Percentiles rank a stretch among this genome's conserved stretches.
Conservation (phyloP, 2,113 vertebrate genomes). For the Bombycilla garrulus region DNA sequence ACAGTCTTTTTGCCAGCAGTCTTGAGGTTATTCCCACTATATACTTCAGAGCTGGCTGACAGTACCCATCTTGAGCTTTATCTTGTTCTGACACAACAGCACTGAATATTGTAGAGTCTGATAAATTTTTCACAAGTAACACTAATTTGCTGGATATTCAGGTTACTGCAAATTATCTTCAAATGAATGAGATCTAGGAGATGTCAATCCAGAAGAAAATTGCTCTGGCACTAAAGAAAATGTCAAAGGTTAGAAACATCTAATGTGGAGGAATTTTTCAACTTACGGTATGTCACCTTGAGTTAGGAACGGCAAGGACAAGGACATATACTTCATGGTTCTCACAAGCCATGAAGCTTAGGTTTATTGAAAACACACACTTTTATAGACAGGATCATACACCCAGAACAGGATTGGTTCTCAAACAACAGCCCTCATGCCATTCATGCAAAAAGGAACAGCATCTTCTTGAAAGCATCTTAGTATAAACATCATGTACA, state of each 20-base stretch:
- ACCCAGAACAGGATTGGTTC: too few relatives aligned
- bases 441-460: too few relatives aligned
- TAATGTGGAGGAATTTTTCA: background rate
- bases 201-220: background rate
- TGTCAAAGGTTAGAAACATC: background rate
- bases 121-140: background rate
- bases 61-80: background rate
- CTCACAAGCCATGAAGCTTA: too few relatives aligned
- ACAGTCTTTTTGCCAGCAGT: background rate
- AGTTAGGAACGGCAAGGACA: too few relatives aligned
- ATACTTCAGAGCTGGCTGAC: background rate
- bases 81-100: background rate
- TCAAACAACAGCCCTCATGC: too few relatives aligned
- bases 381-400: too few relatives aligned
- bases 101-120: background rate
- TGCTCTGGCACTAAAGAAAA: background rate
- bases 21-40: background rate
- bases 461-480: too few relatives aligned
- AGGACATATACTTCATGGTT: too few relatives aligned
- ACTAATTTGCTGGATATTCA: background rate
- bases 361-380: too few relatives aligned
- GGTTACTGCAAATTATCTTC: background rate
- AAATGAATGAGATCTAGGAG: background rate
- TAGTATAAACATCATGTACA: too few relatives aligned
- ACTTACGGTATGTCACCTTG: background rate